These are phyloP conservation scores for Butorides virescens DNA, from an alignment of 2,113 vertebrate species.

Conservation along the genomic window DNA sequence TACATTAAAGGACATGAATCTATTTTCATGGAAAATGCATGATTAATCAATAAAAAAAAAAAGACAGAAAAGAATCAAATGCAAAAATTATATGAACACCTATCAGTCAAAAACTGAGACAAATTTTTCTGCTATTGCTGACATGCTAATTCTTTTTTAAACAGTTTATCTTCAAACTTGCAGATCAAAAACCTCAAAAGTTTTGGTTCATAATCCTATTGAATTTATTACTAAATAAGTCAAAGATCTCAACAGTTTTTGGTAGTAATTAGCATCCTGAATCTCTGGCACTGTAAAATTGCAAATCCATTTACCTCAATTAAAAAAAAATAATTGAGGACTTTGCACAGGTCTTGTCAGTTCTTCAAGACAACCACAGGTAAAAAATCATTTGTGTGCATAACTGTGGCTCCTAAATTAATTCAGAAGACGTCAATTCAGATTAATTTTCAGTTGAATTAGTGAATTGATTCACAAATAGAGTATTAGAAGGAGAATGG, in stretches of 20 bases:
- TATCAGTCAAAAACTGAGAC: not conserved
- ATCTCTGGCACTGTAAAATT: not conserved
- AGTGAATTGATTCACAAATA: slow-evolving; percentile 12
- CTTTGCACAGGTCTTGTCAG: not conserved
- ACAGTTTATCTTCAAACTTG: not conserved
- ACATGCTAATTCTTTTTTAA: not conserved
- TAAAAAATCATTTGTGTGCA: not conserved
- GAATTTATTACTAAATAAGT: not conserved
- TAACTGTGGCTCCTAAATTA: not conserved
- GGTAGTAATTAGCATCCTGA: not conserved
- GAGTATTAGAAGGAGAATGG: not conserved
- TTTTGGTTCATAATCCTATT: not conserved
- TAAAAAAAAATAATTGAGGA: not conserved
- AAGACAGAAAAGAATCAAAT: not conserved
- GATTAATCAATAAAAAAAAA: not conserved
- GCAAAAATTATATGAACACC: not conserved
- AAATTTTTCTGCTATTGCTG: not conserved
- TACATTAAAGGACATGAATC: not conserved
- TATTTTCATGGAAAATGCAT: not conserved
- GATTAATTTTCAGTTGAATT: not conserved
- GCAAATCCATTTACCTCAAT: not conserved
- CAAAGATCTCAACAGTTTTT: not conserved
- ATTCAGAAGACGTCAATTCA: not conserved
- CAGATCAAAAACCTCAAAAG: not conserved
- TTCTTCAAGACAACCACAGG: not conserved